phyloP scores from a whole-genome alignment of 2,888 invertebrate species.

The Papilio gigon region DNA sequence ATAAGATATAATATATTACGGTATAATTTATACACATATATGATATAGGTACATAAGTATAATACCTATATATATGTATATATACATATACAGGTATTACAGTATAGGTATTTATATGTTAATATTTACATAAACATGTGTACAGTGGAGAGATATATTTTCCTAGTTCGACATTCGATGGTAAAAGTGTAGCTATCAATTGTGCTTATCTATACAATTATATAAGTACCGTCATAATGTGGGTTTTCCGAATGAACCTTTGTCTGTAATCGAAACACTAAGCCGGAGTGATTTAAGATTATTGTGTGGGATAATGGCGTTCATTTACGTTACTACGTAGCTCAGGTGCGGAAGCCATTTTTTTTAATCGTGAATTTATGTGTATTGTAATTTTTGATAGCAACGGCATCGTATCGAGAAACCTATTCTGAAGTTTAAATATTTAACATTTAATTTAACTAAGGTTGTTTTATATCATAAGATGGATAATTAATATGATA shows the following conservation, averaged over 20 bases:
- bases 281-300: constrained; percentile 81
- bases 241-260: constrained; percentile 76
- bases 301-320: constrained; percentile 79
- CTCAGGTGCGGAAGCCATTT: constrained; percentile 64
- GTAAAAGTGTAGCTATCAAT: constrained; percentile 60
- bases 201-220: constrained; percentile 79
- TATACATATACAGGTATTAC: too few relatives aligned
- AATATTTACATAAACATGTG: neutral
- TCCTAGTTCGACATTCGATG: constrained; percentile 8
- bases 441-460: neutral
- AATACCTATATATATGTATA: too few relatives aligned
- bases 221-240: constrained; percentile 80
- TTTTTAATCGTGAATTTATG: constrained; percentile 40
- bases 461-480: neutral
- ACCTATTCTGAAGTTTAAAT: neutral
- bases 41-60: too few relatives aligned
- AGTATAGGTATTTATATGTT: too few relatives aligned
- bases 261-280: constrained; percentile 81
- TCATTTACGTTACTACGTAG: constrained; percentile 72
- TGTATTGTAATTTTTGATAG: constrained; percentile 36
- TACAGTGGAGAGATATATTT: neutral
- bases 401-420: neutral
- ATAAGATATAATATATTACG: too few relatives aligned
- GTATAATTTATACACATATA: too few relatives aligned
- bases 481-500: neutral